Conservation (phyloP, 2,888 invertebrate genomes). For the Drosophila nigricruria region DNA sequence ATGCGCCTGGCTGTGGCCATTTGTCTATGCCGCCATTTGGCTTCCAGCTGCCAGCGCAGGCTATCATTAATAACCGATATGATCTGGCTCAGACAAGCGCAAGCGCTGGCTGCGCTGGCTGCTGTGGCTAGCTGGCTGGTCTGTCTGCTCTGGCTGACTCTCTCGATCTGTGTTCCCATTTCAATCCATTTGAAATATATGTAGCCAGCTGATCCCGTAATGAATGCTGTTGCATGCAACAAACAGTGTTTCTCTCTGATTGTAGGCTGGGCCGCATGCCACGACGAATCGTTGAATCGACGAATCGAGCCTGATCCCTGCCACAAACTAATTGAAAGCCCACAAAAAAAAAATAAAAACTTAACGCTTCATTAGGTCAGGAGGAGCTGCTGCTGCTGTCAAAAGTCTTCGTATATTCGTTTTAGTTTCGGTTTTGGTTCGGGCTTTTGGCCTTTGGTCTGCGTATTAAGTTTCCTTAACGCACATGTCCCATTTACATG, state of each 20-base stretch:
- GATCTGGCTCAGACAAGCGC: constrained; percentile 62
- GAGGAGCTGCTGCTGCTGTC: constrained; percentile 22
- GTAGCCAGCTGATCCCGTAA: constrained; percentile 68
- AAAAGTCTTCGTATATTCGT: constrained; percentile 16
- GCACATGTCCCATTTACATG: constrained; percentile 80
- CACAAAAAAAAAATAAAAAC: constrained; percentile 49
- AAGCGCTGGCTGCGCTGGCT: neutral
- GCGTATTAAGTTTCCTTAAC: constrained; percentile 70
- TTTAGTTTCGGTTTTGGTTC: constrained; percentile 45
- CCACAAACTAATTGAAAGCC: constrained; percentile 65
- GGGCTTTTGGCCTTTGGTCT: constrained; percentile 13
- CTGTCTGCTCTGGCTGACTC: neutral
- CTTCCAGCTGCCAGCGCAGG: constrained; percentile 80
- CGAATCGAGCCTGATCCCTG: constrained; percentile 34
- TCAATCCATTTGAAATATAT: constrained; percentile 71
- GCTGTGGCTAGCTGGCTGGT: neutral
- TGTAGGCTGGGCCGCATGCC: constrained; percentile 40
- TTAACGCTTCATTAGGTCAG: constrained; percentile 75
- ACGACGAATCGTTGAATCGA: constrained; percentile 44
- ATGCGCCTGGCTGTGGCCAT: constrained; percentile 65
- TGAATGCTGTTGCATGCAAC: constrained; percentile 61
- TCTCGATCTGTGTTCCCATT: constrained; percentile 45
- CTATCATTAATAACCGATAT: constrained; percentile 84
- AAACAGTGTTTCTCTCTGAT: constrained; percentile 15
- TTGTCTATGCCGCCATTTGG: constrained; percentile 81